phyloP scores from a whole-genome alignment of 2,888 invertebrate genomes.

The Melolontha melolontha region DNA sequence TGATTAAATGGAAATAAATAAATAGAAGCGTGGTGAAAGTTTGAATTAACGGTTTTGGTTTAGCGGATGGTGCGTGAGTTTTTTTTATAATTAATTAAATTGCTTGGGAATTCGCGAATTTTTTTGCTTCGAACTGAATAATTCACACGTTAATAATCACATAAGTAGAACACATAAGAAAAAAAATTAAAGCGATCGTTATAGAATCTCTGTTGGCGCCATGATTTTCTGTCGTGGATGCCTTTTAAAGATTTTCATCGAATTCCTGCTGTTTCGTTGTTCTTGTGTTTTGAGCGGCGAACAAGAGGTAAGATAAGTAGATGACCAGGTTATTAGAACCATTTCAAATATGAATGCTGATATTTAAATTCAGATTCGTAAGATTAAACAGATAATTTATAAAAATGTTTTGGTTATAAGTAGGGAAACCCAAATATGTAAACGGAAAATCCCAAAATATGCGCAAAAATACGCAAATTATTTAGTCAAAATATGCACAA shows the following conservation, averaged over 20 bases:
- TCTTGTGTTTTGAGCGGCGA: background rate
- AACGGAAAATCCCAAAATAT: too few species aligned
- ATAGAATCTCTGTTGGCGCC: constrained; percentile 2
- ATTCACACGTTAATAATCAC: background rate
- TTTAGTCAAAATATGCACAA: too few species aligned
- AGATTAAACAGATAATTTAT: too few species aligned
- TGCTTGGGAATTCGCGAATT: too few species aligned
- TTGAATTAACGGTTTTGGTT: constrained; percentile 15
- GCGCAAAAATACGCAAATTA: too few species aligned
- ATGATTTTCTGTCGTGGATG: constrained; percentile 12
- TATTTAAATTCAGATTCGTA: too few species aligned
- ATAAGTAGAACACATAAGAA: background rate
- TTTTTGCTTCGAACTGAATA: background rate
- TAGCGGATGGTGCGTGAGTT: constrained; percentile 23
- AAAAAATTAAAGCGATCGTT: background rate
- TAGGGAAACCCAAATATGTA: too few species aligned
- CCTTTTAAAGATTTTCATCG: background rate
- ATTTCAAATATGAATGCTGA: too few species aligned
- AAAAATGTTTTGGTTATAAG: too few species aligned
- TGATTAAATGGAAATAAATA: too few species aligned
- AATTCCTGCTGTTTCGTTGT: background rate
- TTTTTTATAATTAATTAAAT: constrained; percentile 8
- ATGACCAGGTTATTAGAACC: too few species aligned
- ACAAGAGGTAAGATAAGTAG: constrained; percentile 11
- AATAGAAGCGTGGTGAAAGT: constrained; percentile 8